Conservation (phyloP, 2,113 vertebrate genomes). For the Apteryx mantelli region DNA sequence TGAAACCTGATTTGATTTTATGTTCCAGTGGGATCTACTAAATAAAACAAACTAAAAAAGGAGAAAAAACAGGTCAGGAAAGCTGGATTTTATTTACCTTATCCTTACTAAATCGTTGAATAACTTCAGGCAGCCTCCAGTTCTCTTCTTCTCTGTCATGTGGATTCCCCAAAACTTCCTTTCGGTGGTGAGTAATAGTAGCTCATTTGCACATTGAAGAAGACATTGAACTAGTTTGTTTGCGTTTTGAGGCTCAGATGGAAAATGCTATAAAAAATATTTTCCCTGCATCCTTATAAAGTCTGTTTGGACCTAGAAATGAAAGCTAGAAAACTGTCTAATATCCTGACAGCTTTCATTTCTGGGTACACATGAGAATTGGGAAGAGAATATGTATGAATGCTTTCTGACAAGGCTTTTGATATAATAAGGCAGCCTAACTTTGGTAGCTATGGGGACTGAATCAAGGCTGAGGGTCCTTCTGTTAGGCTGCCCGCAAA, state of each 20-base stretch:
- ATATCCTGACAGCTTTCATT: neutral
- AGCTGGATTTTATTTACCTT: neutral
- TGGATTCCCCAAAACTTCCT: neutral
- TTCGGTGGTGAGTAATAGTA: neutral
- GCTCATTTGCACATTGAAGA: neutral
- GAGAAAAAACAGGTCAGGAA: neutral
- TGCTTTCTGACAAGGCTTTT: neutral
- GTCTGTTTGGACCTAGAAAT: neutral
- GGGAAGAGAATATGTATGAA: neutral
- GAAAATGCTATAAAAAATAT: neutral
- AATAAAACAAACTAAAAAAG: neutral
- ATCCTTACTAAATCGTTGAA: neutral
- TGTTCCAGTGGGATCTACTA: neutral
- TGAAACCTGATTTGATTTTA: neutral
- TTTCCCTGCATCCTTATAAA: neutral
- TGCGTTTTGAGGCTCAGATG: neutral
- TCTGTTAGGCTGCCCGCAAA: neutral
- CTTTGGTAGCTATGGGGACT: neutral
- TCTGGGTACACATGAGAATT: neutral
- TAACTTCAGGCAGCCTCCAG: neutral
- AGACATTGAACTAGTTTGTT: rapidly evolving
- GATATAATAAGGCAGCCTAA: neutral
- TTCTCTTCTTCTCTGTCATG: neutral
- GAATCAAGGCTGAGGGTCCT: neutral
- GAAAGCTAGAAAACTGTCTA: neutral